Base-by-base conservation (phyloP, 2,888 invertebrate species). In the Nephrotoma flavescens region DNA sequence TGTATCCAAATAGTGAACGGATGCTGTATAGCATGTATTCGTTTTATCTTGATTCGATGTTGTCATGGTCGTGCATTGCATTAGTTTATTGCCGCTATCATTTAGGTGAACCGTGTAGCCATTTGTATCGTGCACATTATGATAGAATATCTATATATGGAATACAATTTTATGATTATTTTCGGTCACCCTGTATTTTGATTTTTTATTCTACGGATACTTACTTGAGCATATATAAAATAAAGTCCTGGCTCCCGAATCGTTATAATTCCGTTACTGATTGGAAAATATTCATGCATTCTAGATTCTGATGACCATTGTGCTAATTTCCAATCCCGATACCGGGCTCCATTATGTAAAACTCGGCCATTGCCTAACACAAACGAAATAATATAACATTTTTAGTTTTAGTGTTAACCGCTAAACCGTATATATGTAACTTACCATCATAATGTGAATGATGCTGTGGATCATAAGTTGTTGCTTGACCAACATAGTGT, bases 91-190 rank as follows among this genome's bases (percentile, higher is more conserved):
- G 87, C 92, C 92, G 71, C 71, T 71, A 31, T 71, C 71, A 31
- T 94, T 94, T 84, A 94, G 93, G 89, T 95, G 94, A 15, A 97
- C 93, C 87, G 94, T 93, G 92, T 95, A 97, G 0, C 96, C 95
- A 88, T 96, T 96, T 71, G 94, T 93, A 89, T 96, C 95, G 90
- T 95, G 96, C 86, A 94, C 93, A 89, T 96, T 96, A 87, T 95
- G 92, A 90, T 96, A 96, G 91, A 95, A 96, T 88, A 97, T 95
- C 94, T 96, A 91, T 45, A 11, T 45, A 47, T 15, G 41, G 85
- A 86, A 86, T 83, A 47, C 87, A 47, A 47, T 3, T 47, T 47
- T 47, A 47, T 12, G 1, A 12, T 15, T n/a, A 71, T 83, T 83
- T 31, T 19, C 31, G 31, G 11, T 83, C 31, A 31, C 15, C 1